Conservation (phyloP, 2,888 invertebrate genomes). For the Xestia c-nigrum region DNA sequence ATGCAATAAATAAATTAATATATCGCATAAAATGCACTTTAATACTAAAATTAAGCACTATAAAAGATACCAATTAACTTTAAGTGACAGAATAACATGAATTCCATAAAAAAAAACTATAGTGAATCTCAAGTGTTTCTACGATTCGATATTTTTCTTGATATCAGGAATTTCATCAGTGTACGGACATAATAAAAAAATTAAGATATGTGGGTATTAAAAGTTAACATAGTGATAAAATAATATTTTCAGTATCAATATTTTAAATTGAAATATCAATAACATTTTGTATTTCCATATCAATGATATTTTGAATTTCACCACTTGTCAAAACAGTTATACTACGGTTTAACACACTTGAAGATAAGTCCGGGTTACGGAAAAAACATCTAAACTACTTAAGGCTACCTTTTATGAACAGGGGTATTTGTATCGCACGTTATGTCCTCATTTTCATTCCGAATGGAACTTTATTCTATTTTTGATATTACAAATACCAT, state of each 20-base stretch:
- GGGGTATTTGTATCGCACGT: constrained; percentile 17
- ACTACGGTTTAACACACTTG: not conserved
- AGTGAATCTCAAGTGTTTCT: not conserved
- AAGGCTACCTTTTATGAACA: not conserved
- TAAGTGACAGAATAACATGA: constrained; percentile 62
- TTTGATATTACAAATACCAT: not conserved
- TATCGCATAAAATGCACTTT: constrained; percentile 72
- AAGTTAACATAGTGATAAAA: not conserved
- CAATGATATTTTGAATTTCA: not conserved
- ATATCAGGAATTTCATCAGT: no score
- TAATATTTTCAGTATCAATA: no score
- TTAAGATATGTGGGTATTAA: not conserved
- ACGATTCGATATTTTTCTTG: not conserved
- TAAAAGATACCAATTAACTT: constrained; percentile 17
- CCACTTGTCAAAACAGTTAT: not conserved
- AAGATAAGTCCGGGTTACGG: not conserved
- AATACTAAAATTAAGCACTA: constrained; percentile 37
- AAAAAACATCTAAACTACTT: not conserved
- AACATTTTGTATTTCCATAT: not conserved
- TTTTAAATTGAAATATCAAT: not conserved
- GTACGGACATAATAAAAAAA: not conserved
- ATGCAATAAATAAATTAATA: constrained; percentile 59
- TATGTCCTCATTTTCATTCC: not conserved
- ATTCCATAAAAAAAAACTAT: constrained; percentile 3
- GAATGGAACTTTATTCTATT: not conserved